phyloP scores from a whole-genome alignment of 1,140 invertebrate species.

The Frieseomelitta varia region DNA sequence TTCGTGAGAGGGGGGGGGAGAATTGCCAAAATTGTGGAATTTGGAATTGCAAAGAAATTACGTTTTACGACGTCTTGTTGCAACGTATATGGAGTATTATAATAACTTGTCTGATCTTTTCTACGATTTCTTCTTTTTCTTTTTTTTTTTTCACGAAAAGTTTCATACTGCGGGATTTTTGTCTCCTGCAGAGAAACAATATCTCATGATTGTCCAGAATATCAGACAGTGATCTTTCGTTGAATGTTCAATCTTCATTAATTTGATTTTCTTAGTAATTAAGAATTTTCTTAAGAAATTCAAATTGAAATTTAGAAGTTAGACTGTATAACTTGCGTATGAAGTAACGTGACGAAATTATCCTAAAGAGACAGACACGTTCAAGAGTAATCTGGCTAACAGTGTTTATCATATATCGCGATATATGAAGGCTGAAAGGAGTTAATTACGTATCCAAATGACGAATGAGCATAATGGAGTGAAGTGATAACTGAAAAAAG shows the following conservation, averaged over 20 bases:
- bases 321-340: not conserved
- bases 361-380: not conserved
- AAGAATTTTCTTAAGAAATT: not conserved
- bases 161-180: not conserved
- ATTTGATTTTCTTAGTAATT: not conserved
- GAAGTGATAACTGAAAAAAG: not conserved
- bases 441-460: not conserved
- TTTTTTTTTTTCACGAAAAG: not conserved
- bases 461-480: not conserved
- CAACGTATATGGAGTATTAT: too few species aligned
- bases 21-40: not conserved
- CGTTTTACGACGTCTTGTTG: not conserved
- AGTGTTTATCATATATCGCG: too few species aligned
- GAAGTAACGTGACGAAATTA: too few species aligned
- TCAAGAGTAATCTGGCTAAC: not conserved
- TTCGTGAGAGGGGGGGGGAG: not conserved
- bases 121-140: too few species aligned
- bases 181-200: not conserved
- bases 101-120: too few species aligned
- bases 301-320: not conserved
- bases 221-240: not conserved
- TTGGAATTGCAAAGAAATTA: not conserved
- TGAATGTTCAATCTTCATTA: not conserved
- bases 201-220: not conserved
- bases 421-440: not conserved